phyloP scores from a whole-genome alignment of 2,113 vertebrate genomes.

The Lamprotornis superbus region DNA sequence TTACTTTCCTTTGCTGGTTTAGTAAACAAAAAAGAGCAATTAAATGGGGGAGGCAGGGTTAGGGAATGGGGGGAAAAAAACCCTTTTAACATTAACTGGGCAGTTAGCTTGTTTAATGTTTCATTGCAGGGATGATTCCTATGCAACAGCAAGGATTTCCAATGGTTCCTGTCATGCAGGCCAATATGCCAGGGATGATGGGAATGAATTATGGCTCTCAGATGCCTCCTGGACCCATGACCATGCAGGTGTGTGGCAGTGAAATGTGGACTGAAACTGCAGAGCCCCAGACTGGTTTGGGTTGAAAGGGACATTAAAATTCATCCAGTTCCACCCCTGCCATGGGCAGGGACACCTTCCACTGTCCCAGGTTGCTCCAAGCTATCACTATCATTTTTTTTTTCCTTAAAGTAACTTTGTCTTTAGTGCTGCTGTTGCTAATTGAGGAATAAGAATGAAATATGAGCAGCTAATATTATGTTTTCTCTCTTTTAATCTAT shows the following conservation, averaged over 20 bases:
- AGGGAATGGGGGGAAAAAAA: fast-evolving
- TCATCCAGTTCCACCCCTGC: neutral
- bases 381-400: neutral
- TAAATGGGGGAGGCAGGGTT: neutral
- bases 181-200: slow-evolving; percentile 95
- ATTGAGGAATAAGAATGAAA: neutral
- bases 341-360: neutral
- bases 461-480: neutral
- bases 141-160: slow-evolving; percentile 90
- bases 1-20: neutral
- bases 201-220: slow-evolving; percentile 93
- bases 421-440: neutral
- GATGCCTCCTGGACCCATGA: slow-evolving; percentile 87
- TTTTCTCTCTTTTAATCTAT: neutral
- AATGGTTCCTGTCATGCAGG: slow-evolving; percentile 93
- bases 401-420: neutral
- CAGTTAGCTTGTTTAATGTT: neutral
- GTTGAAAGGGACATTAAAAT: neutral
- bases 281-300: neutral
- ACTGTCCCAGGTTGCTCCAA: neutral
- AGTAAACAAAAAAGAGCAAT: neutral
- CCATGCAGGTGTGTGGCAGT: slow-evolving; percentile 84
- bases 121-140: slow-evolving; percentile 84
- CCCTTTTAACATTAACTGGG: neutral
- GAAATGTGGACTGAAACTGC: neutral